Conservation (phyloP, 2,797 vertebrate genomes). For the Mallotus villosus region DNA sequence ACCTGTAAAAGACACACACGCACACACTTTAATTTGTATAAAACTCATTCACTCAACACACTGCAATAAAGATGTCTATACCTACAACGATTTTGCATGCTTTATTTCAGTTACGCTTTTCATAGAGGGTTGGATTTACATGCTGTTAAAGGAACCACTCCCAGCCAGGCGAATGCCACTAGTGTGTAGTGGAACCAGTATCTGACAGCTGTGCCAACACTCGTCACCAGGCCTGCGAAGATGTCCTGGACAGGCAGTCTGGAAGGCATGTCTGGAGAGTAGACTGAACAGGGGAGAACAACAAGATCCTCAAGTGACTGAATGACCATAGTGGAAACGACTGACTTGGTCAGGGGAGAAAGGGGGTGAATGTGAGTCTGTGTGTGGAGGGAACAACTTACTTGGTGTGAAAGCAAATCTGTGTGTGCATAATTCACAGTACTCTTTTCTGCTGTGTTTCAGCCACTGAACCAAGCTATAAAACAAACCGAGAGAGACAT, state of each 20-base stretch:
- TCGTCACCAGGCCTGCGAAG: slow-evolving; percentile 95
- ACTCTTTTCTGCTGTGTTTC: slow-evolving; percentile 99
- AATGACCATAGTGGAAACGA: background rate
- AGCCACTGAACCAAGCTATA: slow-evolving; percentile 99
- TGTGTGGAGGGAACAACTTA: slow-evolving; percentile 75
- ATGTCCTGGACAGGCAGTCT: slow-evolving; percentile 98
- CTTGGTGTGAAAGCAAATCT: slow-evolving; percentile 99
- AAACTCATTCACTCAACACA: background rate
- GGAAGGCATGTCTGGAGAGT: slow-evolving; percentile 99
- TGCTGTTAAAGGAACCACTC: slow-evolving; percentile 98
- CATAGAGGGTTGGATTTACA: slow-evolving; percentile 81
- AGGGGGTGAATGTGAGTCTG: slow-evolving; percentile 13
- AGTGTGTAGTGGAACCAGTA: slow-evolving; percentile 99
- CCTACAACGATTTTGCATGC: background rate
- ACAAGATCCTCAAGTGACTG: background rate
- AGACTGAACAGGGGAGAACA: slow-evolving; percentile 74
- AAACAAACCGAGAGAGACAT: slow-evolving; percentile 46
- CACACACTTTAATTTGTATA: slow-evolving; percentile 4
- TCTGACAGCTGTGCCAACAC: slow-evolving; percentile 98
- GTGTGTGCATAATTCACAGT: slow-evolving; percentile 99
- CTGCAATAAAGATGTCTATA: too few species aligned
- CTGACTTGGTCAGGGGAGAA: background rate
- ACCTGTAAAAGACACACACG: slow-evolving; percentile 71
- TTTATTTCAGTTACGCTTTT: background rate
- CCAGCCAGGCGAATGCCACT: slow-evolving; percentile 99